phyloP scores from a whole-genome alignment of 1,140 invertebrate genomes.

The Drosophila burlai region DNA sequence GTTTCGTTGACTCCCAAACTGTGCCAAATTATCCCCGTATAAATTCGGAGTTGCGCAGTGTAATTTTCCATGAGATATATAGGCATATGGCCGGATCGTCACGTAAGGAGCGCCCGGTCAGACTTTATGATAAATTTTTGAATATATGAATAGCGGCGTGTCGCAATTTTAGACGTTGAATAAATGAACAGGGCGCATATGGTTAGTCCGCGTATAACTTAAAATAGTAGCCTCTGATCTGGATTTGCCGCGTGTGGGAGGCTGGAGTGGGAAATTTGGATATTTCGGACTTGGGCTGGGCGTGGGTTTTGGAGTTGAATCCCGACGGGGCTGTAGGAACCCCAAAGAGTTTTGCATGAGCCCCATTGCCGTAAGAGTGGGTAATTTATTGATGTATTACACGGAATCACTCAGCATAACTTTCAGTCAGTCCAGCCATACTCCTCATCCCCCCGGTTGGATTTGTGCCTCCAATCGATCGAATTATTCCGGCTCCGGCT shows the following conservation, averaged over 20 bases:
- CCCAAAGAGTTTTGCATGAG: constrained; percentile 55
- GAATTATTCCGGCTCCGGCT: constrained; percentile 56
- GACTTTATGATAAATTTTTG: constrained; percentile 82
- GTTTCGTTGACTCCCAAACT: not conserved
- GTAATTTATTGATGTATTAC: constrained; percentile 83
- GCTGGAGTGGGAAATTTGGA: constrained; percentile 39
- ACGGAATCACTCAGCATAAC: constrained; percentile 82
- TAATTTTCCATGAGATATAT: constrained; percentile 40
- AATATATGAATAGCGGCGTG: constrained; percentile 80
- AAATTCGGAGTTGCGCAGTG: constrained; percentile 27
- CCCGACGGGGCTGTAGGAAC: constrained; percentile 36
- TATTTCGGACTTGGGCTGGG: constrained; percentile 33
- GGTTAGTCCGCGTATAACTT: constrained; percentile 78
- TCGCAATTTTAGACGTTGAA: constrained; percentile 75
- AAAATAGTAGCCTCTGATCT: constrained; percentile 55
- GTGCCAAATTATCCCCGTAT: constrained; percentile 16
- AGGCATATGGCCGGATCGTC: constrained; percentile 47
- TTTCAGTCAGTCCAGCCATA: constrained; percentile 50
- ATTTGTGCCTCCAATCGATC: constrained; percentile 28
- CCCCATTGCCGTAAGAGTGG: constrained; percentile 36
- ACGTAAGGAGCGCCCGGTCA: constrained; percentile 64
- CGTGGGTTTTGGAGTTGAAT: constrained; percentile 44
- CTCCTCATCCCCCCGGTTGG: constrained; percentile 15
- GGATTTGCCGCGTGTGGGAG: constrained; percentile 7
- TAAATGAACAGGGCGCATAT: constrained; percentile 65